Percentiles rank a stretch among this genome's conserved stretches.
Conservation (phyloP, 2,888 invertebrate species). For the Drosophila algonquin region DNA sequence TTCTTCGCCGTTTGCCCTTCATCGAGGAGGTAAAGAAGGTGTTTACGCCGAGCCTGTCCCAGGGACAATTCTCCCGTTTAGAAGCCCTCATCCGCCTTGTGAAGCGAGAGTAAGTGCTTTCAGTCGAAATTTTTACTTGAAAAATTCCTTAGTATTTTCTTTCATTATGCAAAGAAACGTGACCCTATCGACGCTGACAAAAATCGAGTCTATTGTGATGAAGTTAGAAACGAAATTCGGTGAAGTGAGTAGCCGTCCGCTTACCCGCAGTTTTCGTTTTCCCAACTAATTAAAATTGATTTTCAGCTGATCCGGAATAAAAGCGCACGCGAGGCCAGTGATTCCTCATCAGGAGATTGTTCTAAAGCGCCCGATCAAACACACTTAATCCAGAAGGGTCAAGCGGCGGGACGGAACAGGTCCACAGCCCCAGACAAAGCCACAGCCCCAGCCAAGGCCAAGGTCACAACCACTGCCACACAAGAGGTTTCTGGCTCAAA, state of each 20-base stretch:
- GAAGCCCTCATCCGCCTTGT: conserved; percentile 69
- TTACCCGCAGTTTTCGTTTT: not conserved
- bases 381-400: not conserved
- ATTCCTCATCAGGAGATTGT: not conserved
- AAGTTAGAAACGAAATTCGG: not conserved
- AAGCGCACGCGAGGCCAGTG: not conserved
- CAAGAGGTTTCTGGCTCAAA: not conserved
- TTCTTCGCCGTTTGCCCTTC: conserved; percentile 88
- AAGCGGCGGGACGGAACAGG: not conserved
- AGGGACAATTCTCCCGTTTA: conserved; percentile 69
- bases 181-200: not conserved
- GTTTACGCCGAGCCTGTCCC: conserved; percentile 25
- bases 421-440: too few relatives aligned
- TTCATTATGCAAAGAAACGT: not conserved
- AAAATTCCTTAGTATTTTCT: not conserved
- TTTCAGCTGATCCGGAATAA: not conserved
- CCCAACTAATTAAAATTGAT: not conserved
- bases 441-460: not conserved
- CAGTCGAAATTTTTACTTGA: not conserved
- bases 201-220: not conserved
- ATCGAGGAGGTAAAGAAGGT: conserved; percentile 87
- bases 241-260: not conserved
- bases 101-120: conserved; percentile 64
- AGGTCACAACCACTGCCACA: not conserved
- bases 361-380: not conserved